Conservation (phyloP, 2,888 invertebrate species). For the Lycaena phlaeas region DNA sequence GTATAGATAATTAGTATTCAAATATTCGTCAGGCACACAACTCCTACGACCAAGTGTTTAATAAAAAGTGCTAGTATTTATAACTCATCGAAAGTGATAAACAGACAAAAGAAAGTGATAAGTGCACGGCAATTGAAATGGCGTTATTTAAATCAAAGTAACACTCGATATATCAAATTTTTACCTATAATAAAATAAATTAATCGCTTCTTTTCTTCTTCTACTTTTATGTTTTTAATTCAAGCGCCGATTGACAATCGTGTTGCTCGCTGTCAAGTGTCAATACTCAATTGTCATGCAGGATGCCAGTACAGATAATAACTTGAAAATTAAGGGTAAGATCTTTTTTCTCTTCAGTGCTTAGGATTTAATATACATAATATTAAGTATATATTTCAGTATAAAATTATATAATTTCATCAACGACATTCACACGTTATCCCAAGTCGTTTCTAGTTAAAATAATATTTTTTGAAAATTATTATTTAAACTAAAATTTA, state of each 20-base stretch:
- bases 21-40: neutral
- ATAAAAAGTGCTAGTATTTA: neutral
- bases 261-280: neutral
- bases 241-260: neutral
- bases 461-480: no score
- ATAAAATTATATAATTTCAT: no score
- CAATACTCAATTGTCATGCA: neutral
- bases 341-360: no score
- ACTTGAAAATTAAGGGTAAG: no score
- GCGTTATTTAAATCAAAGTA: neutral
- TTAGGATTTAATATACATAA: no score
- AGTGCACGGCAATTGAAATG: neutral
- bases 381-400: no score
- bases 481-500: no score
- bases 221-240: neutral
- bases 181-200: neutral
- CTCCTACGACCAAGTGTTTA: neutral
- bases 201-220: neutral
- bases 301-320: neutral
- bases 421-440: no score
- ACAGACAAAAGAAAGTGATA: neutral
- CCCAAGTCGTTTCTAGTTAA: no score
- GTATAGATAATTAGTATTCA: neutral
- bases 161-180: neutral
- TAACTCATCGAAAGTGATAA: neutral